Evolutionary conservation across 2,888 invertebrate species (phyloP).

Genomic region (Latrodectus hesperus): DNA sequence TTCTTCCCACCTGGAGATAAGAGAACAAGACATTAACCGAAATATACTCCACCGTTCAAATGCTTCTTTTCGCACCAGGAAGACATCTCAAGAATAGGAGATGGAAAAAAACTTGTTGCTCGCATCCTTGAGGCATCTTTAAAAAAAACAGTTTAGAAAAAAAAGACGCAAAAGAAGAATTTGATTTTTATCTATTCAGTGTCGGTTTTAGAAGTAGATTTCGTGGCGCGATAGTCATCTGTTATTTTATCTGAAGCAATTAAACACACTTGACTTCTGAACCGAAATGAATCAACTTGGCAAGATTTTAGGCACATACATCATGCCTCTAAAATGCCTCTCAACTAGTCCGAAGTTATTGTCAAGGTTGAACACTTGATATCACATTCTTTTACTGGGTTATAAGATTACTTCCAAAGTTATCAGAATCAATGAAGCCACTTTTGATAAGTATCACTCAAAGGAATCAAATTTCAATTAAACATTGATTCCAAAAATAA

Average conservation of each 20-base stretch:
- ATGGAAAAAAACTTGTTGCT: no score
- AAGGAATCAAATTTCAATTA: no score
- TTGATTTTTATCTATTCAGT: slow-evolving; percentile 17
- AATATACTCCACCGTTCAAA: slow-evolving; percentile 4
- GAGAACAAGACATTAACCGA: slow-evolving; percentile 26
- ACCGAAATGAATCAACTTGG: not conserved
- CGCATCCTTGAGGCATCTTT: not conserved
- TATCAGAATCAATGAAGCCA: no score
- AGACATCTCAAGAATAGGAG: not conserved
- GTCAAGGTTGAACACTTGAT: no score
- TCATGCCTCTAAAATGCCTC: no score
- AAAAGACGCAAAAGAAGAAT: not conserved
- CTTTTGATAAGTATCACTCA: no score
- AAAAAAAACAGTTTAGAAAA: not conserved
- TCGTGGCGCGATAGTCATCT: slow-evolving; percentile 10
- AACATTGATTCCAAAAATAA: no score
- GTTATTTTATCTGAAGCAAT: slow-evolving; percentile 25
- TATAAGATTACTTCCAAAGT: no score
- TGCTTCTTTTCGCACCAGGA: not conserved
- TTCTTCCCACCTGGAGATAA: slow-evolving; percentile 1
- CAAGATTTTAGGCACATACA: no score
- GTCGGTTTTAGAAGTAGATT: slow-evolving; percentile 6
- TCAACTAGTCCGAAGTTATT: no score
- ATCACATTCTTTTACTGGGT: no score
- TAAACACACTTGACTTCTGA: slow-evolving; percentile 41